Percentiles rank a stretch among this genome's conserved stretches.
These are phyloP conservation scores for Brachionus koreanus DNA, from an alignment of 1,140 invertebrate species.

Conservation along the genomic window DNA sequence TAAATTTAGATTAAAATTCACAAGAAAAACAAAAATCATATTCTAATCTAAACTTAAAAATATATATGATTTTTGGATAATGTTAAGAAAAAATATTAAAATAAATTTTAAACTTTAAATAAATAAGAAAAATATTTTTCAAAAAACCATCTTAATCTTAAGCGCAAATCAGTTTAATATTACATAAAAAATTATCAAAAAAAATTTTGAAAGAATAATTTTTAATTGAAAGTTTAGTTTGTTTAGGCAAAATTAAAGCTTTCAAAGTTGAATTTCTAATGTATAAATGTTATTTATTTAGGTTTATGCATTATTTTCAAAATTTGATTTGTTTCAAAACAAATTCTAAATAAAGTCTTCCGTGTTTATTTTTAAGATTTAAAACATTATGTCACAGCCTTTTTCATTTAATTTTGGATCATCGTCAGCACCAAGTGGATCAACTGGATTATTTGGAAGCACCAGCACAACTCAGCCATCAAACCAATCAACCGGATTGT, in stretches of 20 bases:
- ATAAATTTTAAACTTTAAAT: neutral
- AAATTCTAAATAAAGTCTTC: neutral
- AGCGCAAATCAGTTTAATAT: no score
- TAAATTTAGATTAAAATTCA: no score
- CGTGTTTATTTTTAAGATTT: neutral
- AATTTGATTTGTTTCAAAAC: neutral
- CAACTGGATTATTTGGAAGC: slow-evolving; percentile 45
- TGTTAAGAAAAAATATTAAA: neutral
- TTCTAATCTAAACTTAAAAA: neutral
- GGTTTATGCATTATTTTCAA: neutral
- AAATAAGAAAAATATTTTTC: no score
- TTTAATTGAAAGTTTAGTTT: neutral
- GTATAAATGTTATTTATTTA: neutral
- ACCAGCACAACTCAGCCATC: neutral
- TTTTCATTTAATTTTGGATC: slow-evolving; percentile 16
- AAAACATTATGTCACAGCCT: neutral
- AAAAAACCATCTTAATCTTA: no score
- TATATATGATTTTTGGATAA: neutral
- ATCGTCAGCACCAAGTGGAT: neutral
- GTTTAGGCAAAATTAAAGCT: neutral
- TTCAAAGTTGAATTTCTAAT: neutral
- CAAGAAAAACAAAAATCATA: neutral
- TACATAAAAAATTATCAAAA: neutral
- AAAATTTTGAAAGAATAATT: neutral
- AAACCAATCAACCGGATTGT: slow-evolving; percentile 1